Conservation (phyloP, 2,797 vertebrate genomes). For the Clamator glandarius region DNA sequence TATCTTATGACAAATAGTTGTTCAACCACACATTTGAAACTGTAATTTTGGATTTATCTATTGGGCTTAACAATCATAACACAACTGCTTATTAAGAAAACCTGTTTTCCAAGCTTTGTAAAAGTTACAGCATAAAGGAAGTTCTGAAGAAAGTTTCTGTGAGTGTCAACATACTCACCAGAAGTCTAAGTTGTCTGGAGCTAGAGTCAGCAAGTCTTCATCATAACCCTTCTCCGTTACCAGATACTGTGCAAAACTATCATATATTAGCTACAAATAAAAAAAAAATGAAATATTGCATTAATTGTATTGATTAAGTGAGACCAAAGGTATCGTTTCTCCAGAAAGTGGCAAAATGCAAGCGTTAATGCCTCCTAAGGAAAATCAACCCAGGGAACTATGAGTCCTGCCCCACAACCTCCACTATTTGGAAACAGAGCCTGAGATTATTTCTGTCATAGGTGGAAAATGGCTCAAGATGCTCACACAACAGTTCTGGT, state of each 20-base stretch:
- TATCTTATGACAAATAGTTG: background rate
- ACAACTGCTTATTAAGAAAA: background rate
- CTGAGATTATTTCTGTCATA: background rate
- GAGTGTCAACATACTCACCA: slow-evolving; percentile 82
- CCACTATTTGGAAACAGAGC: background rate
- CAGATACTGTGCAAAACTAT: slow-evolving; percentile 91
- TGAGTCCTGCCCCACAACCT: background rate
- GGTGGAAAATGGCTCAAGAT: background rate
- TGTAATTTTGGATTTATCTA: background rate
- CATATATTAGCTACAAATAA: slow-evolving; percentile 90
- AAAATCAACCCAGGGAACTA: background rate
- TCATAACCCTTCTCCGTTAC: slow-evolving; percentile 92
- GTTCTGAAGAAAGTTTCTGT: background rate
- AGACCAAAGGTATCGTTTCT: background rate
- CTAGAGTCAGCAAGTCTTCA: slow-evolving; percentile 86
- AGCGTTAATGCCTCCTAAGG: background rate
- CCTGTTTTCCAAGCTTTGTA: background rate
- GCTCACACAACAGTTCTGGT: background rate
- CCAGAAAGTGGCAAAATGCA: fast-evolving
- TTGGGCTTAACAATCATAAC: background rate
- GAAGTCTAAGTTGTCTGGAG: slow-evolving; percentile 91
- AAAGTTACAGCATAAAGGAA: background rate
- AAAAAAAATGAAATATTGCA: slow-evolving; percentile 20
- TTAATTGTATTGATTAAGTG: background rate
- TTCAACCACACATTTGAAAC: background rate